Base-by-base conservation (phyloP, 1,140 invertebrate species). In the Hylaeus volcanicus region DNA sequence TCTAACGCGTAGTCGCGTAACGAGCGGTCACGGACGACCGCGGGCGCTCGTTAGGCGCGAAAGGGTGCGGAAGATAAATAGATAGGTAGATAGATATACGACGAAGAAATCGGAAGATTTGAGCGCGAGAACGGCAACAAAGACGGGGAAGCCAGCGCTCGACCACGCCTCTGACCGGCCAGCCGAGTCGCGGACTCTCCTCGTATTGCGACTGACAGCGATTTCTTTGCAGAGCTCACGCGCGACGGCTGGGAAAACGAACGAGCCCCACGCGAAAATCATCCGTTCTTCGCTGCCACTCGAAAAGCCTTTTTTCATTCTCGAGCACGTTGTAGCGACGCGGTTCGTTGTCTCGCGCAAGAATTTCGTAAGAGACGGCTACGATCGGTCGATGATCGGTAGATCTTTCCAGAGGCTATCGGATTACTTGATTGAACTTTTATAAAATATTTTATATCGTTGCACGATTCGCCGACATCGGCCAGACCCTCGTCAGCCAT, bases 71-170 rank as follows among this genome's bases (percentile, higher is more conserved):
- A 74, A 79, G 71, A 64, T 77, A 85, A 74, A 61, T 88, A 79
- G 75, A 85, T 84, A 86, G 71, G 39, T 85, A 86, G 79, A 74
- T 83, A 75, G 85, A 85, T 87, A 86, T 86, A 87, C 82, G 79
- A 84, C 84, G 82, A 83, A 68, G 66, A 78, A 84, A 80, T 87
- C 78, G 84, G 86, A 81, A 90, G 85, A 90, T 91, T 91, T 90
- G 89, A 91, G 86, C 90, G 91, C 91, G 91, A 93, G 89, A 92
- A 93, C 92, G 83, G 88, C 88, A 91, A 90, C 89, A 65, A 79
- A 65, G 77, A 91, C 88, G 86, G 89, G 86, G 88, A 91, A 85
- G 81, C 71, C 77, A 79, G 81, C 66, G 85, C 70, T 12, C 64
- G 81, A 75, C 63, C 75, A 69, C 80, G 75, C 74, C 85, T 83